Evolutionary conservation across 2,888 invertebrate genomes (phyloP).

Genomic region (Aelia acuminata): DNA sequence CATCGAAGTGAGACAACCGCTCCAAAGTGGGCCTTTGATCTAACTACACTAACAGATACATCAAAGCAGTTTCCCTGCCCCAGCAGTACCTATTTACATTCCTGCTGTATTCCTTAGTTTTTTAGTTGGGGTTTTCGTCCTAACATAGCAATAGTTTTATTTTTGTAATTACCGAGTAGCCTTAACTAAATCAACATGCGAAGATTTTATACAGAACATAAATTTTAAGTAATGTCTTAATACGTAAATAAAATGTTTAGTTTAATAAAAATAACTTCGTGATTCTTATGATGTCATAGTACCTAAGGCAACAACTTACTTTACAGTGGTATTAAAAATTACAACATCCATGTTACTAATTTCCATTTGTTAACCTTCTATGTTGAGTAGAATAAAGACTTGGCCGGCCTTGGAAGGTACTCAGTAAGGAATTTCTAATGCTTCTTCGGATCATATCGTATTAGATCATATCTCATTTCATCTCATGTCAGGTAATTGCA

Average conservation of each 20-base stretch:
- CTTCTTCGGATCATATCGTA: not conserved
- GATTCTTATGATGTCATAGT: no score
- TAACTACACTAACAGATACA: constrained; percentile 29
- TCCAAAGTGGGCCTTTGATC: constrained; percentile 10
- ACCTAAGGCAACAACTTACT: no score
- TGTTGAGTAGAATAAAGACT: not conserved
- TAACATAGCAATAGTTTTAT: not conserved
- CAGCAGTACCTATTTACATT: constrained; percentile 22
- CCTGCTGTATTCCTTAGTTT: not conserved
- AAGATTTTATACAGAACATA: not conserved
- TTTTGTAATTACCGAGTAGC: not conserved
- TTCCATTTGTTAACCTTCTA: not conserved
- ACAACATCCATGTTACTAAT: no score
- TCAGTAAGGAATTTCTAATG: constrained; percentile 14
- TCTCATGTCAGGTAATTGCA: not conserved
- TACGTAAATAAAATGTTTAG: no score
- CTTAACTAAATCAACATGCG: not conserved
- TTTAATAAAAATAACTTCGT: no score
- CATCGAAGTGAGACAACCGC: not conserved
- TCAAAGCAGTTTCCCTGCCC: not conserved
- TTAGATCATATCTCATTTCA: not conserved
- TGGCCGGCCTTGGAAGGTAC: not conserved
- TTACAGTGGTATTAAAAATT: no score
- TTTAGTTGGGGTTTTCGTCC: not conserved
- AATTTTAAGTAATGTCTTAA: no score